A percentile compares a stretch with the other conserved stretches of the same genome.
Evolutionary conservation across 1,140 invertebrate species (phyloP).

Genomic region (Batillaria attramentaria): DNA sequence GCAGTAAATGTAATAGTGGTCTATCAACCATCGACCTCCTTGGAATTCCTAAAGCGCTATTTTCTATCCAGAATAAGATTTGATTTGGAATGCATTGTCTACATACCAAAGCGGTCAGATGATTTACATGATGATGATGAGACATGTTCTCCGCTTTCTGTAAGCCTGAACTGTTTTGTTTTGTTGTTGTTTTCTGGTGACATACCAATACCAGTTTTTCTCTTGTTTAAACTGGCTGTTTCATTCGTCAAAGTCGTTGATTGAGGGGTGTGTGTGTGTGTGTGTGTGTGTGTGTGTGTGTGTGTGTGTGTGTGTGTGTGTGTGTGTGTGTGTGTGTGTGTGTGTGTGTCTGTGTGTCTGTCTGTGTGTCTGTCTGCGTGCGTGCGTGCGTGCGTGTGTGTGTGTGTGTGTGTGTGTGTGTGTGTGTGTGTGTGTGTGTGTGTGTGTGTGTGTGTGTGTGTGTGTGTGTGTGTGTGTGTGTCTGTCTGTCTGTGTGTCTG

Average conservation of each 20-base stretch:
- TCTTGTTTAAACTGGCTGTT: background rate
- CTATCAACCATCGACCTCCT: too few species aligned
- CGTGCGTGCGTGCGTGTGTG: background rate
- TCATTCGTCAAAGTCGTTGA: background rate
- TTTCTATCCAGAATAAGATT: background rate
- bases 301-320: background rate
- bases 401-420: background rate
- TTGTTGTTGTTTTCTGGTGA: background rate
- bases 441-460: conserved; percentile 1
- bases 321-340: background rate
- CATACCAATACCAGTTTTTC: background rate
- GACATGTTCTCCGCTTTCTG: too few species aligned
- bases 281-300: background rate
- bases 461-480: background rate
- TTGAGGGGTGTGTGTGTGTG: background rate
- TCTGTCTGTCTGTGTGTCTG: background rate
- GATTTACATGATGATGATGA: too few species aligned
- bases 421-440: conserved; percentile 13
- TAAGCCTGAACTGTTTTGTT: background rate
- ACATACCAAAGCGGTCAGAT: background rate
- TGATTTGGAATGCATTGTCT: background rate
- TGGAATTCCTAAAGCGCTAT: background rate
- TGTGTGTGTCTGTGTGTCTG: background rate
- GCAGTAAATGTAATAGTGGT: too few species aligned
- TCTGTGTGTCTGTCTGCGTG: background rate